Base-by-base conservation (phyloP, 2,113 vertebrate genomes). In the Prunella himalayana region DNA sequence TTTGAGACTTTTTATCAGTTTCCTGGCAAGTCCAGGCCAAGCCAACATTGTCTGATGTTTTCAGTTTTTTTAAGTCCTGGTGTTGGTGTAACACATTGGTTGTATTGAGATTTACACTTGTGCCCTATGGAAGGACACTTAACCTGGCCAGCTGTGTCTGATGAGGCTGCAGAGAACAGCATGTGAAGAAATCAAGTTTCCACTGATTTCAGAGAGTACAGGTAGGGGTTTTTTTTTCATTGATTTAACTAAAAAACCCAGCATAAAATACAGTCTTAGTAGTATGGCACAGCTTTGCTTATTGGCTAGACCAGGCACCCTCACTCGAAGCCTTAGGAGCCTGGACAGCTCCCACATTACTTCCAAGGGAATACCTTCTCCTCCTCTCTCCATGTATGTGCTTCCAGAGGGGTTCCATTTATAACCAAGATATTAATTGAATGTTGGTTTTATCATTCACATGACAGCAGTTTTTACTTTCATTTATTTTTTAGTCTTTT, bases 301-400 rank as follows among this genome's bases (percentile, higher is more conserved):
- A 2, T 39, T 37, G 27, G 25, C 50, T 50, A 50, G 63, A 50
- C 21, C 47, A 51, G 33, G 31, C 69, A 71, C 13, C 9, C 35
- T 87, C 44, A 16, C 9, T 22, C 0, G 0, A 68, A 76, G 47
- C 42, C n/a, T 75, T 42, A 2, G 28, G 39, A 81, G 76, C 44
- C 19, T 70, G 44, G 57, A 79, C 53, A 82, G 54, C 56, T 77
- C 82, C 85, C 41, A 2, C 10, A 2, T 37, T 57, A 39, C 21
- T 73, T 77, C 41, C 47, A 73, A 77, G 51, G 68, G 21, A 66
- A 27, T 82, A 15, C 3, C 19, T 13, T 50, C 28, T 91, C 41
- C 25, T 82, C 50, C 31, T 73, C 73, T 73, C 73, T 11, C 45
- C 6, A 1, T 60, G 11, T 5, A 0, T 35, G 6, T 10, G 2